A percentile compares a stretch with the other conserved stretches of the same genome.
These are phyloP conservation scores for Symphodus melops DNA, from an alignment of 2,113 vertebrate species.

Conservation along the genomic window DNA sequence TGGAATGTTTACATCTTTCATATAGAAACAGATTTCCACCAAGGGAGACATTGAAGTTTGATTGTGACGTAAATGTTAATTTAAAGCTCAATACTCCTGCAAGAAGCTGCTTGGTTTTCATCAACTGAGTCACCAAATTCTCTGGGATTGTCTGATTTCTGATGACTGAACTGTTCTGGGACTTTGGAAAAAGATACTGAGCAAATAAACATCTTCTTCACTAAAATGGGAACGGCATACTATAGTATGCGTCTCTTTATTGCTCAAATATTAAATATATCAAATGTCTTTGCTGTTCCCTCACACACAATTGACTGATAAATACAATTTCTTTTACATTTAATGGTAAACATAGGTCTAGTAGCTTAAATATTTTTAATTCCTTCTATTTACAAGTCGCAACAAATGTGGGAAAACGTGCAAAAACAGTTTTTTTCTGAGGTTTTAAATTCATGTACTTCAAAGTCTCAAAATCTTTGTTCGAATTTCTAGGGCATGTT, in stretches of 20 bases:
- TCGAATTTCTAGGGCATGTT: too few relatives aligned
- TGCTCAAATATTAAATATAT: background rate
- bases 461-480: background rate
- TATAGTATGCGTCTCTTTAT: background rate
- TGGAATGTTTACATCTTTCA: background rate
- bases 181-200: background rate
- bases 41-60: background rate
- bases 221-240: background rate
- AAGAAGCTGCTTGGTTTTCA: constrained; percentile 7
- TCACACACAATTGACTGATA: too few relatives aligned
- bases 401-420: too few relatives aligned
- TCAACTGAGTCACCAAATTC: background rate
- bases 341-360: too few relatives aligned
- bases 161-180: background rate
- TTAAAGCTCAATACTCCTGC: background rate
- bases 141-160: background rate
- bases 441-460: background rate
- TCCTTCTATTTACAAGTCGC: too few relatives aligned
- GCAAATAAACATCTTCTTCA: background rate
- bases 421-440: background rate
- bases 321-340: too few relatives aligned
- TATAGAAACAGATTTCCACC: background rate
- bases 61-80: background rate
- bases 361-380: too few relatives aligned
- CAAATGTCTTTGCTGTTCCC: background rate